Base-by-base conservation (phyloP, 2,888 invertebrate genomes). In the Bruchidius siliquastri region DNA sequence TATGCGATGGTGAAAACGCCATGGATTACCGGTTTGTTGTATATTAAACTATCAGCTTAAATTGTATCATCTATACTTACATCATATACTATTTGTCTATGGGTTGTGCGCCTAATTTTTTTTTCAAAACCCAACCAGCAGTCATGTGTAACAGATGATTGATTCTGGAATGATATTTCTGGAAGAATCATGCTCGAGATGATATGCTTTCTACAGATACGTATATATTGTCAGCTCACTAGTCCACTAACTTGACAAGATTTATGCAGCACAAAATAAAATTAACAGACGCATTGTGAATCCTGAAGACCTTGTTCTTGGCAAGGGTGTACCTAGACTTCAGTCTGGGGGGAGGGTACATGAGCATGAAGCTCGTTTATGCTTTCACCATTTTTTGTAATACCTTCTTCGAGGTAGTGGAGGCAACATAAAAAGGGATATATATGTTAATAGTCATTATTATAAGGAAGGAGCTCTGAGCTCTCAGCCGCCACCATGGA, bases 61-160 rank as follows among this genome's bases (percentile, higher is more conserved):
- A 49, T 49, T 49, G 49, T 49, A 49, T 49, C 13, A 49, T 13
- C 49, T 49, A 49, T 49, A 49, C 49, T 49, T 49, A 49, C 49
- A 49, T 13, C 13, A 49, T n/a, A n/a, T 80, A 79, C 81, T 84
- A 84, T 84, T 85, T 85, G 84, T 84, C 84, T 84, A 83, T 81
- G 84, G 83, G 83, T 83, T 82, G 83, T 85, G 85, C 83, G 85
- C 84, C 84, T 84, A 83, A 76, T 73, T 76, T 74, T 76, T 75
- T 77, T 73, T 49, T 49, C 49, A 49, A 26, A 49, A 8, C 49
- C 18, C 18, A 49, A 49, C 18, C 13, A 49, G 3, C 6, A 4
- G 1, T 49, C 6, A 49, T 49, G 49, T 13, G 18, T 49, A 49
- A 49, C 49, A 49, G 49, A 49, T 49, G 49, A 49, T 13, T 8